phyloP scores from a whole-genome alignment of 2,888 invertebrate genomes.

The Ramazzottius varieornatus region DNA sequence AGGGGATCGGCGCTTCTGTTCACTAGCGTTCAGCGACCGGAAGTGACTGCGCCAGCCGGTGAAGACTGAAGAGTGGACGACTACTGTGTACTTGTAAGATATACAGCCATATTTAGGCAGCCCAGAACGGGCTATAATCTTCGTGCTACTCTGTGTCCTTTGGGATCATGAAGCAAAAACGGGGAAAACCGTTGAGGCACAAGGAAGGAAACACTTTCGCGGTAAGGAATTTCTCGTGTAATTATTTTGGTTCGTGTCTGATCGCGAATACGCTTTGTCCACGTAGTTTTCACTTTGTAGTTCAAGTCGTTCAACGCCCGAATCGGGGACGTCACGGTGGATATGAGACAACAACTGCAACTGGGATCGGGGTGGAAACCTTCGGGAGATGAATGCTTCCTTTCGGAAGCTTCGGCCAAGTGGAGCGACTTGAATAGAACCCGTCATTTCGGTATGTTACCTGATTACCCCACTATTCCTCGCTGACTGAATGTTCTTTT shows the following conservation, averaged over 20 bases:
- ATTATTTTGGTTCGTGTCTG: too few relatives aligned
- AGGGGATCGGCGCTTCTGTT: too few relatives aligned
- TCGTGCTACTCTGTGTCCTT: too few relatives aligned
- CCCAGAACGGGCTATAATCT: too few relatives aligned
- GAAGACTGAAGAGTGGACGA: too few relatives aligned
- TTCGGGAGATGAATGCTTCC: constrained; percentile 44
- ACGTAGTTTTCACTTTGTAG: background rate
- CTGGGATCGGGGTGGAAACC: constrained; percentile 19
- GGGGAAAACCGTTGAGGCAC: background rate
- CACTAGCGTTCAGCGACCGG: too few relatives aligned
- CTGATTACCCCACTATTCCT: too few relatives aligned
- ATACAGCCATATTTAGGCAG: too few relatives aligned
- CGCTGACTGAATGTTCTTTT: constrained; percentile 5
- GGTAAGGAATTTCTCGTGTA: too few relatives aligned
- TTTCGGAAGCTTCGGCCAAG: constrained; percentile 52
- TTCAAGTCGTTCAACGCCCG: constrained; percentile 1
- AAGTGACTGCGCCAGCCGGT: too few relatives aligned
- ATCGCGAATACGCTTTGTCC: too few relatives aligned
- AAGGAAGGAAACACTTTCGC: background rate
- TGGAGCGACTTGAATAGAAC: constrained; percentile 69
- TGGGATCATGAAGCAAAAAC: background rate
- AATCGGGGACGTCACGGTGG: background rate
- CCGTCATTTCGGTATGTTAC: constrained; percentile 45
- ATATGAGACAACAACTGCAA: background rate
- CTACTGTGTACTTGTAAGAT: too few relatives aligned